Conservation (phyloP, 2,888 invertebrate genomes). For the Platerodrilus igneus region DNA sequence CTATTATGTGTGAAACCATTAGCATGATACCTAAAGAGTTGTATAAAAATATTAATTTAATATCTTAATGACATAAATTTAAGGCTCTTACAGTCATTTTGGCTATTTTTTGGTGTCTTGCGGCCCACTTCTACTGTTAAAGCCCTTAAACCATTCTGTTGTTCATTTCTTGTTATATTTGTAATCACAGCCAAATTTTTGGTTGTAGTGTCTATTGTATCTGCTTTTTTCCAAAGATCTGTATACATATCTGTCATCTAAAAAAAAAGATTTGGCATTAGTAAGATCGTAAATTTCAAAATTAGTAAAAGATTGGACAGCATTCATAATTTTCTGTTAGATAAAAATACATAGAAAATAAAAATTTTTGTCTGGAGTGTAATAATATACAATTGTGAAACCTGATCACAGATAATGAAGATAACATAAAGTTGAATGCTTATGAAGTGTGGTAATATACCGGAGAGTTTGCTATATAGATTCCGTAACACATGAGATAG, state of each 20-base stretch:
- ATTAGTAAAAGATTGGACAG: too few species aligned
- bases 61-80: slow-evolving; percentile 1
- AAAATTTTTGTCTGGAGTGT: too few species aligned
- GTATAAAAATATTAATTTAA: slow-evolving; percentile 3
- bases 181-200: slow-evolving; percentile 29
- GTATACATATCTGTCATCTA: slow-evolving; percentile 62
- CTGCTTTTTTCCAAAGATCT: slow-evolving; percentile 56
- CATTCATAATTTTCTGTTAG: too few species aligned
- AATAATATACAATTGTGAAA: too few species aligned
- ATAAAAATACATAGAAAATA: too few species aligned
- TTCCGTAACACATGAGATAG: too few species aligned
- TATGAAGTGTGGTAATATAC: too few species aligned
- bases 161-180: slow-evolving; percentile 37
- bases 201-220: slow-evolving; percentile 44
- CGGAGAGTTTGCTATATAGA: too few species aligned
- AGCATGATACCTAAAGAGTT: slow-evolving; percentile 3
- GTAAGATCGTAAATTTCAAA: too few species aligned
- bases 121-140: slow-evolving; percentile 40
- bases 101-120: slow-evolving; percentile 27
- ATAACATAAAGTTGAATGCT: too few species aligned
- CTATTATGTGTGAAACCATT: background rate
- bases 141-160: slow-evolving; percentile 40
- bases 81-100: slow-evolving; percentile 28
- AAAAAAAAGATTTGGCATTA: too few species aligned
- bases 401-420: too few species aligned